A percentile compares a stretch with the other conserved stretches of the same genome.
Evolutionary conservation across 2,113 vertebrate genomes (phyloP).

Genomic region (human): DNA sequence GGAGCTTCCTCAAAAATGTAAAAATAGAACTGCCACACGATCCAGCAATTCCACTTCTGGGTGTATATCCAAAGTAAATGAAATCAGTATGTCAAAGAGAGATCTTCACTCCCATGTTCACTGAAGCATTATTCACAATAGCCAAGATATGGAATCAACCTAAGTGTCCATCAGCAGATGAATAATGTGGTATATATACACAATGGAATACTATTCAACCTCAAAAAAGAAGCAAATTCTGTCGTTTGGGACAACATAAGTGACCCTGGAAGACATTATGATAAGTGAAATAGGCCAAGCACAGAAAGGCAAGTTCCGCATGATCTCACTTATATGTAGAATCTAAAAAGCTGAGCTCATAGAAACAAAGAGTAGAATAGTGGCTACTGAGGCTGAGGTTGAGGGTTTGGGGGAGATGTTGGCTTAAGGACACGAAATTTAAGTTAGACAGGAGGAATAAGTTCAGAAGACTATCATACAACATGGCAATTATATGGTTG

Average conservation of each 20-base stretch:
- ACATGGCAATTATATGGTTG: not conserved
- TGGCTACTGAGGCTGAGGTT: not conserved
- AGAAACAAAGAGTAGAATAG: not conserved
- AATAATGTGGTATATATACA: not conserved
- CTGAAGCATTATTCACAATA: not conserved
- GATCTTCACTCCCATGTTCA: not conserved
- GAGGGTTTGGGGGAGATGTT: not conserved
- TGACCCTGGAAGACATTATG: not conserved
- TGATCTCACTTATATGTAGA: not conserved
- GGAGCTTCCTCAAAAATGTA: not conserved
- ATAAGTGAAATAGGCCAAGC: not conserved
- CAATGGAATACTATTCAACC: not conserved
- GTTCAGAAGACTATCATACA: not conserved
- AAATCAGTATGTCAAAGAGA: not conserved
- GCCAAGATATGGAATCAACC: not conserved
- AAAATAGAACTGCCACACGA: not conserved
- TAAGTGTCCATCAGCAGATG: not conserved
- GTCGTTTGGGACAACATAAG: not conserved
- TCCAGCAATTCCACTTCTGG: not conserved
- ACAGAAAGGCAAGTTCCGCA: not conserved
- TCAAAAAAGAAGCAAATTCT: not conserved
- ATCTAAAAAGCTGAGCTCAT: not conserved
- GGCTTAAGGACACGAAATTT: not conserved
- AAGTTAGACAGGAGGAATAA: not conserved
- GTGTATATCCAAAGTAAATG: not conserved